Evolutionary conservation across 2,888 invertebrate species (phyloP), one percentile per base, ranked within the genome.

Genomic region (Strigamia crassipes): DNA sequence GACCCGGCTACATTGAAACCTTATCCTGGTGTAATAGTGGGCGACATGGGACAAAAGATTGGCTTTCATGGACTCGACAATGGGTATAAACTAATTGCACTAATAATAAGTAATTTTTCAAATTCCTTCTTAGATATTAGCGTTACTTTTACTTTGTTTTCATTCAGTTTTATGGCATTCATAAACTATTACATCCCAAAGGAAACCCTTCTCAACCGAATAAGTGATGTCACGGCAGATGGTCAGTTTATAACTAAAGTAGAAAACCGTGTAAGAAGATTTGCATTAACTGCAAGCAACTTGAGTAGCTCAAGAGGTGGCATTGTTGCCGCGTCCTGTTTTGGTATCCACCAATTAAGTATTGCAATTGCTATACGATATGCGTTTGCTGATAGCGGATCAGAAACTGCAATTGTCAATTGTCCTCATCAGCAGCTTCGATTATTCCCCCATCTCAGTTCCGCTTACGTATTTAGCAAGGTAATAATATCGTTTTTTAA

Each of bases 21-120:
- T 0, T 92, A 89, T 86, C 92, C 94, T 0, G 96, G 96, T 0
- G 91, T 98, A 0, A 91, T 91, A 0, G 93, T 97, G 0, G 97
- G 97, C 0, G 97, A 98, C 87, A 91, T 98, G 89, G 98, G 98
- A 0, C 94, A 94, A 87, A 98, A 98, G 89, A 90, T 95, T 66
- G 97, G 95, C 0, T 90, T 96, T 10, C 96, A 97, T 88, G 97
- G 96, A 2, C 88, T 97, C 51, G 98, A 98, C 87, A 98, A 98
- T 89, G 98, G 98, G 94, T 94, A 85, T 6, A 5, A 38, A 38
- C 2, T 6, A 2, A 2, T 9, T 38, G 8, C n/a, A 6, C 38
- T 38, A 38, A 4, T 10, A 38, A 38, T 38, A 6, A 38, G 2
- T 38, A 88, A 85, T 85, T 88, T 85, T 84, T 73, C 51, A 77